Evolutionary conservation across 2,113 vertebrate species (phyloP), one percentile per base, ranked within the genome.

Genomic region (Mormyrus lacerda): DNA sequence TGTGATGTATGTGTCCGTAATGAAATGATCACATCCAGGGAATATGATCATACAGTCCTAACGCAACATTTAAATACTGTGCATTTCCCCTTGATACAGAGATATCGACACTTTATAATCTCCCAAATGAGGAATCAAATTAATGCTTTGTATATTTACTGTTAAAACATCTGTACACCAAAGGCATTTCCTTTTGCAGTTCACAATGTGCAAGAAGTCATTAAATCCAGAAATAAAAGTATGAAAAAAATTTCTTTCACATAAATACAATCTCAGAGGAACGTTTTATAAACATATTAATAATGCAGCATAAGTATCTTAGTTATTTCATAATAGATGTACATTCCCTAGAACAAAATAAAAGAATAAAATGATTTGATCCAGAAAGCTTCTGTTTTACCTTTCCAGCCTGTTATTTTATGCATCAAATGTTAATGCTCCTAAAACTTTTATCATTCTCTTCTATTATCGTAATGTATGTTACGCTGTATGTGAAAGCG

Each of bases 401-500:
- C 85, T 87, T 90, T 93, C 90, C 89, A 89, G 89, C 91, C 90
- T 91, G 93, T 94, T 93, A 93, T 94, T 94, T 94, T 93, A 95
- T 94, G 94, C 95, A 95, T 96, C 93, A 94, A 92, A 94, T 94
- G 93, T 95, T 95, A 95, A 96, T 95, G 94, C 94, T 95, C 27
- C 91, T 96, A 88, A 95, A 96, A 95, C 87, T 95, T 95, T 95
- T 92, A 95, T 95, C 84, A 94, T 93, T 91, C 65, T 2, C 89
- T 91, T 95, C 94, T 93, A 95, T 95, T 96, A 94, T 94, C 93
- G 90, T 95, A 95, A 96, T 94, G 95, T 93, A 93, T 92, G 88
- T 89, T 91, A 92, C 93, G 92, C 48, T 55, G 17, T 39, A 55
- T 39, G 90, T 87, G 89, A 93, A 94, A 93, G 91, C 90, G 91